Evolutionary conservation across 2,113 vertebrate genomes (phyloP).

Genomic region (Brachypodius melanocephalos): DNA sequence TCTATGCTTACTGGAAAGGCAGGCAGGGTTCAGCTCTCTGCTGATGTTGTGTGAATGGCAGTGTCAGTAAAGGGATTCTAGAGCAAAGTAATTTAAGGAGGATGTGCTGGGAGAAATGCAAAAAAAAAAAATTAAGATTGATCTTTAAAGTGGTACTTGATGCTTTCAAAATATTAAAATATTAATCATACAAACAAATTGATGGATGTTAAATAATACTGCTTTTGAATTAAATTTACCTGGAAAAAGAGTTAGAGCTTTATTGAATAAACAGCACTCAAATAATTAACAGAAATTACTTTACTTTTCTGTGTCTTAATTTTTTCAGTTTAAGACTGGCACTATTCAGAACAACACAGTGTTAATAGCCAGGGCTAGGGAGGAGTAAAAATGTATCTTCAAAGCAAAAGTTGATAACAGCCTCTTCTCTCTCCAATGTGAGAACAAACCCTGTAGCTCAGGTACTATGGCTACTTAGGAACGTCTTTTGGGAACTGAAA

Average conservation of each 20-base stretch:
- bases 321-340: neutral
- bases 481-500: neutral
- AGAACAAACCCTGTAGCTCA: neutral
- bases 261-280: neutral
- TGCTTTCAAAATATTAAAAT: neutral
- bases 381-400: neutral
- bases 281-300: neutral
- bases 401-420: neutral
- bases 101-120: neutral
- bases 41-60: neutral
- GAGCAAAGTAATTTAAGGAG: neutral
- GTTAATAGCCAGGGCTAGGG: neutral
- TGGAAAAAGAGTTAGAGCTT: neutral
- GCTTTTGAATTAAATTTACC: neutral
- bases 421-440: neutral
- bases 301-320: neutral
- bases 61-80: neutral
- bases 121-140: neutral
- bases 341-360: neutral
- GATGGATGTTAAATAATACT: neutral
- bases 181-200: neutral
- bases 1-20: neutral
- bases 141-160: neutral
- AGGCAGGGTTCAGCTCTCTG: neutral
- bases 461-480: neutral